Percentiles rank a stretch among this genome's conserved stretches.
These are phyloP conservation scores for Tridacna crocea DNA, from an alignment of 2,888 invertebrate species.

Conservation along the genomic window DNA sequence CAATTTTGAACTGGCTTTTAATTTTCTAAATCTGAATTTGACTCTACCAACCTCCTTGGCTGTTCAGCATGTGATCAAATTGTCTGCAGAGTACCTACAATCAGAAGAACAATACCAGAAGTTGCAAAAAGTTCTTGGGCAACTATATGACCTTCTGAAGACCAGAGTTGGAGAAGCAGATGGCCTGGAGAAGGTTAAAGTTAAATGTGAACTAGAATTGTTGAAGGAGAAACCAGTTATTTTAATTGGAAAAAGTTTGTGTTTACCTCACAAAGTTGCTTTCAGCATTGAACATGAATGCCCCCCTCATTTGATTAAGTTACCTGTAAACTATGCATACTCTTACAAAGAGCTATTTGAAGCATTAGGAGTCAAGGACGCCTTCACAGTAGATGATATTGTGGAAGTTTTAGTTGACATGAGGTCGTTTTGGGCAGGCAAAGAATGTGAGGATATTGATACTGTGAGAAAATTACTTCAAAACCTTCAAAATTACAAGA, in stretches of 20 bases:
- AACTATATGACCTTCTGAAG: neutral
- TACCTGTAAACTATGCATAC: neutral
- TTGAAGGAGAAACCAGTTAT: constrained; percentile 3
- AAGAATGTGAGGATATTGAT: constrained; percentile 23
- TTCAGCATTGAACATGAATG: constrained; percentile 29
- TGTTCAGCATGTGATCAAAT: constrained; percentile 13
- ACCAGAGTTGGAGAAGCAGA: neutral
- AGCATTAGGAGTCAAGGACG: constrained; percentile 26
- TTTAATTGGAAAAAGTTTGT: neutral
- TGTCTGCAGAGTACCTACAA: constrained; percentile 19
- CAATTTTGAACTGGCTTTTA: neutral
- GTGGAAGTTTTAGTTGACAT: constrained; percentile 19
- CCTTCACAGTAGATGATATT: neutral
- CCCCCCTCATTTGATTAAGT: constrained; percentile 14
- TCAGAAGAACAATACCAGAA: neutral
- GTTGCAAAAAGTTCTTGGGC: neutral
- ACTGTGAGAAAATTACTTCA: constrained; percentile 34
- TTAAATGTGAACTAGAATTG: neutral
- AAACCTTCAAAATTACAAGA: constrained; percentile 21
- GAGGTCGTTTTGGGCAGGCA: neutral
- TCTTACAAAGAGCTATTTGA: constrained; percentile 21
- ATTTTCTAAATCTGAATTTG: neutral
- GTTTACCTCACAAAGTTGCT: constrained; percentile 14
- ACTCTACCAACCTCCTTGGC: neutral
- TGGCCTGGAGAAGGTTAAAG: neutral